Evolutionary conservation across 2,888 invertebrate genomes (phyloP).

Genomic region (Synanthedon andrenaeformis): DNA sequence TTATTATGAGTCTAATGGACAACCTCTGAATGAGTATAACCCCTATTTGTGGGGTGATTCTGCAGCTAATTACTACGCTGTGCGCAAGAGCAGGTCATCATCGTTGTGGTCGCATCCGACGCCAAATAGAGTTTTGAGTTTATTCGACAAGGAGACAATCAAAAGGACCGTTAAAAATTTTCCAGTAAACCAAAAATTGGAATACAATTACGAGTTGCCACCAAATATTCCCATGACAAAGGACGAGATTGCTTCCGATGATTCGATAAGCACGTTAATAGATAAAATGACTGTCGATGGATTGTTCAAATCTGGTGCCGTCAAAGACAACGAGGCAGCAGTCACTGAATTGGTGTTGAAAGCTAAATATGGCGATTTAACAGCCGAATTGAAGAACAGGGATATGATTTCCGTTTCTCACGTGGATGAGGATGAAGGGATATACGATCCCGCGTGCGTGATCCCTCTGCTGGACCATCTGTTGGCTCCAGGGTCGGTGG

Average conservation of each 20-base stretch:
- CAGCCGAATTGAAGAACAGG: constrained; percentile 16
- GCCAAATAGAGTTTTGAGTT: constrained; percentile 77
- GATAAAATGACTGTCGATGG: constrained; percentile 26
- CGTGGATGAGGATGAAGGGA: constrained; percentile 30
- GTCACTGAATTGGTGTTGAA: constrained; percentile 24
- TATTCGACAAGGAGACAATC: constrained; percentile 75
- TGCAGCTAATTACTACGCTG: constrained; percentile 82
- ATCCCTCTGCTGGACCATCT: constrained; percentile 81
- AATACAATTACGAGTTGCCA: constrained; percentile 48
- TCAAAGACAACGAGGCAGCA: constrained; percentile 28
- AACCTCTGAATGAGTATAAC: constrained; percentile 75
- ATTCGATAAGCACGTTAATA: constrained; percentile 19
- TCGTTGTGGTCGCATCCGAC: constrained; percentile 79
- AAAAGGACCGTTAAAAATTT: constrained; percentile 77
- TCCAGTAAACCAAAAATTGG: constrained; percentile 73
- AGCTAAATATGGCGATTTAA: constrained; percentile 22
- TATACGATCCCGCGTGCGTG: constrained; percentile 88
- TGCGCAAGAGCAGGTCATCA: constrained; percentile 64
- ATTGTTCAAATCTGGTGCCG: constrained; percentile 16
- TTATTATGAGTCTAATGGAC: constrained; percentile 76
- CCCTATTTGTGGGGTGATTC: constrained; percentile 89
- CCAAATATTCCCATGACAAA: constrained; percentile 12
- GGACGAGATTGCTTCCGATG: constrained; percentile 11
- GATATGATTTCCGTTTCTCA: constrained; percentile 33
- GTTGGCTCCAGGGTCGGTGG: constrained; percentile 79